Base-by-base conservation (phyloP, 37 sponge, comb jelly and placozoan genomes). In the Geodia barretti region DNA sequence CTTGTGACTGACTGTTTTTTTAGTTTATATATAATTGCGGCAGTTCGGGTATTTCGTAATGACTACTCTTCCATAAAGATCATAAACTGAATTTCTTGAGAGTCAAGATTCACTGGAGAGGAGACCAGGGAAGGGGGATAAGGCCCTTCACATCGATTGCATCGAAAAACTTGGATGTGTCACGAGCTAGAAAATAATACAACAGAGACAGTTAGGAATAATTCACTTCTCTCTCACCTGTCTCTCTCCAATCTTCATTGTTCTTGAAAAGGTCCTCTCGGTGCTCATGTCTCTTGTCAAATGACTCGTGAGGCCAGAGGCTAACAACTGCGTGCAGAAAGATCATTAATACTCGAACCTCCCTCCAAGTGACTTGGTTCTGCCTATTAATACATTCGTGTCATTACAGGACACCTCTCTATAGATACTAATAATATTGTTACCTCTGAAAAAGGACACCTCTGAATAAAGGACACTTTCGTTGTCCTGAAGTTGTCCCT, bases 221-320 rank as follows among this genome's bases (percentile, higher is more conserved):
- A 63, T 60, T 26, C 42, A n/a, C 61, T 26, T 32, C 26, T 9
- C 4, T 17, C 81, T 59, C 36, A 82, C 83, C 8, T 72, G 83
- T 82, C 42, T 82, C 83, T 70, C 32, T 73, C 83, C 83, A 83
- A 35, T 43, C 65, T 62, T 83, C 74, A 62, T 73, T 36, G 54
- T 47, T 7, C 21, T 36, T 0, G n/a, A 5, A 21, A 5, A 41
- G 41, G 28, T 62, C 30, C 23, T 33, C 54, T 39, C 75, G 73
- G 35, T 31, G 30, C 43, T 62, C 47, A 14, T 7, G n/a, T 5
- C 66, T 28, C 40, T 83, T 70, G 62, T 83, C 83, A 19, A 83
- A 39, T 7, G 29, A 61, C 64, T 73, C 83, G 59, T 83, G 70
- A 0, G 65, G 61, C 83, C 83, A 83, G 23, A 83, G 30, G 17